Base-by-base conservation (phyloP, 2,888 invertebrate genomes). In the Ecdyonurus torrentis region DNA sequence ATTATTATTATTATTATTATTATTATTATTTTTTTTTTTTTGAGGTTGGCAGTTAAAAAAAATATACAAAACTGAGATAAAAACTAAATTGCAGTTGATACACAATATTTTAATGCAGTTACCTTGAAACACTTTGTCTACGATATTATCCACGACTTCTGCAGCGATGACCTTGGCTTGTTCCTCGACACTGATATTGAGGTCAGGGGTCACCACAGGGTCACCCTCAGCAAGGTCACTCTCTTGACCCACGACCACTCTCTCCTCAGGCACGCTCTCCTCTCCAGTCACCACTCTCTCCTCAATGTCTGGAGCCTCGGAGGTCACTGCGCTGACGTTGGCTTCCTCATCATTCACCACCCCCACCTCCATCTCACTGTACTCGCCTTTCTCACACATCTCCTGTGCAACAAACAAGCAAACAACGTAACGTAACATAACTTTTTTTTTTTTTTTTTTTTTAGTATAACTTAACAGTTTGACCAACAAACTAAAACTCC, bases 51-150 rank as follows among this genome's bases (percentile, higher is more conserved):
- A n/a, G n/a, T n/a, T n/a, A n/a, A n/a, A n/a, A n/a, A n/a, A n/a
- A n/a, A n/a, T n/a, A n/a, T n/a, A n/a, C n/a, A n/a, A n/a, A n/a
- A n/a, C n/a, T n/a, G n/a, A n/a, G n/a, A n/a, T n/a, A n/a, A n/a
- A n/a, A n/a, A n/a, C n/a, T n/a, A n/a, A n/a, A n/a, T n/a, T n/a
- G n/a, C n/a, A n/a, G n/a, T n/a, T n/a, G n/a, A n/a, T n/a, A n/a
- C n/a, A n/a, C n/a, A n/a, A n/a, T n/a, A n/a, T n/a, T n/a, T n/a
- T n/a, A n/a, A n/a, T n/a, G n/a, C n/a, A n/a, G n/a, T n/a, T 65
- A 68, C 68, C 66, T 64, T 66, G 66, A 23, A 69, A 84, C 25
- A 82, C 82, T 75, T 87, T 87, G 63, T 75, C 73, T 23, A 82
- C 81, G 73, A 73, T 72, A 60, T 74, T 74, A 19, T 75, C 73